Evolutionary conservation across 2,113 vertebrate species (phyloP).

Genomic region (Cervus canadensis): DNA sequence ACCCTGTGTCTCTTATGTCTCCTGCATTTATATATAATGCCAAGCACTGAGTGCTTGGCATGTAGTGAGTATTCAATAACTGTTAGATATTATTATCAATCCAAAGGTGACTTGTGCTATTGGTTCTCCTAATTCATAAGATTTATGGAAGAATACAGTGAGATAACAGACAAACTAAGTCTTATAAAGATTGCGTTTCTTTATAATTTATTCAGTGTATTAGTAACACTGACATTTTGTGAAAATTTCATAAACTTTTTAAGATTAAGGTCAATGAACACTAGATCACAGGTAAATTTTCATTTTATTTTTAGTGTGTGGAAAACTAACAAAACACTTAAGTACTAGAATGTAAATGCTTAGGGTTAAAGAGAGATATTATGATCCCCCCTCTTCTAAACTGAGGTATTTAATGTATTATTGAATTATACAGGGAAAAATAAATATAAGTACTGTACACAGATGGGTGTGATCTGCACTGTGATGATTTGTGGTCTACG

Average conservation of each 20-base stretch:
- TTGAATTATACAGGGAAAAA: conserved; percentile 1
- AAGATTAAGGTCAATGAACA: background rate
- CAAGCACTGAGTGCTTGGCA: background rate
- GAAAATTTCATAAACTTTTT: background rate
- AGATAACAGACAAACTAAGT: background rate
- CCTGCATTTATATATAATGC: background rate
- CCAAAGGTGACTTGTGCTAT: background rate
- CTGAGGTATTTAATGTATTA: background rate
- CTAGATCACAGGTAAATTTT: background rate
- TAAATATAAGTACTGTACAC: background rate
- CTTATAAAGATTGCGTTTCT: background rate
- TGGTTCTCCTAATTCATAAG: background rate
- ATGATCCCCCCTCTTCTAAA: background rate
- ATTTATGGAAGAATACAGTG: background rate
- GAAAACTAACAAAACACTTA: background rate
- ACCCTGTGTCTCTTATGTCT: background rate
- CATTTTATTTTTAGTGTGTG: background rate
- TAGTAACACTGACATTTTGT: background rate
- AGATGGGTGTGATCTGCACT: background rate
- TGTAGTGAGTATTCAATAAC: background rate
- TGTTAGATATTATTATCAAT: background rate
- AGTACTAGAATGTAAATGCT: background rate
- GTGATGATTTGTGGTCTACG: background rate
- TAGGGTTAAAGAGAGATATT: background rate
- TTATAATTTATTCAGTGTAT: background rate